Base-by-base conservation (phyloP, 2,888 invertebrate genomes). In the Abrostola triplasia region DNA sequence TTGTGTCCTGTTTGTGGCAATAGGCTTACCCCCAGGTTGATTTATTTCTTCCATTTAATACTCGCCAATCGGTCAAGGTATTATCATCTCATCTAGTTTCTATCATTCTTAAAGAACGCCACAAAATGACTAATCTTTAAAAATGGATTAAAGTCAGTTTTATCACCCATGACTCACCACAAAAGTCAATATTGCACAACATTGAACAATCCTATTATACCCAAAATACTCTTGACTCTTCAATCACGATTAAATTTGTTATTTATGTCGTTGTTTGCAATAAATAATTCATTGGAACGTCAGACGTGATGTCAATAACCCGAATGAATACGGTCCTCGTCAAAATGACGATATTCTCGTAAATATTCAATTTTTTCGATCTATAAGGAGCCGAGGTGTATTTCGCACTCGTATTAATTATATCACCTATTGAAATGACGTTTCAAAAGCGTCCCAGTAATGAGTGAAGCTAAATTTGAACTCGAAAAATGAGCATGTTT, bases 231-330 rank as follows among this genome's bases (percentile, higher is more conserved):
- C 10, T 63, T 11, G 60, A 60, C 38, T 59, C 2, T 47, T 58
- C 40, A 42, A 60, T 57, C 38, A 59, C 58, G 37, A 60, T 65
- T 64, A 59, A 52, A 36, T 50, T 52, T 40, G 59, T 58, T 71
- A 74, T 68, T 62, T 63, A 64, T 60, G 49, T 51, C 52, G 54
- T 51, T 67, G 52, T 67, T 79, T 61, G 49, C 52, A 57, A 65
- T 71, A 70, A 73, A 75, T 81, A 79, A 79, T 69, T 79, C 80
- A 81, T 70, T 55, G 35, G n/a, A 44, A 38, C 61, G 64, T 73
- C 76, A 76, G 66, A 68, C 56, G 59, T 58, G 69, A 68, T 74
- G 75, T 77, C 81, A 78, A 77, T 80, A 80, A 73, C 71, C 73
- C 37, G 67, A 61, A 72, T 72, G 61, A 59, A 64, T 70, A 60